A percentile compares a stretch with the other conserved stretches of the same genome.
Evolutionary conservation across 2,113 vertebrate genomes (phyloP).

Genomic region (Puffinus mauretanicus): DNA sequence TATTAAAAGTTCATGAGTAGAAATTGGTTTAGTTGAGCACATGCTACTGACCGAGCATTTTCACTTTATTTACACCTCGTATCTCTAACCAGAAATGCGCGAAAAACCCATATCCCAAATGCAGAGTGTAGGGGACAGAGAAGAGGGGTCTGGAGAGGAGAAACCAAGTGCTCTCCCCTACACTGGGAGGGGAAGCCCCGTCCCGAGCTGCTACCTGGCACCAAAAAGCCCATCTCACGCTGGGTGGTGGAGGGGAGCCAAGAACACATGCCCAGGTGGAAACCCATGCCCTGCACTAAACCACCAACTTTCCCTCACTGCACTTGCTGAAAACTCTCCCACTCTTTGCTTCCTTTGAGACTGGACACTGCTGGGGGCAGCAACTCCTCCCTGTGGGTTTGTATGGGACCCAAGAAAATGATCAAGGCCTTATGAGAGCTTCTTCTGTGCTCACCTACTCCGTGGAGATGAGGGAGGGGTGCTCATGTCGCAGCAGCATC

Average conservation of each 20-base stretch:
- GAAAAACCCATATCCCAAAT: neutral
- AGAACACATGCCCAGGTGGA: neutral
- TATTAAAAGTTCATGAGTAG: slow-evolving; percentile 33
- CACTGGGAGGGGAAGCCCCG: neutral
- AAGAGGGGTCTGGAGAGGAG: neutral
- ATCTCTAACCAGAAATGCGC: neutral
- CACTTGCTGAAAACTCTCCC: neutral
- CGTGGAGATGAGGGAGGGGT: neutral
- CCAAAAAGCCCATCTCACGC: neutral
- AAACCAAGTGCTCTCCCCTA: neutral
- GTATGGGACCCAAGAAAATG: neutral
- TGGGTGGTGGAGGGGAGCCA: neutral
- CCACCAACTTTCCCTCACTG: neutral
- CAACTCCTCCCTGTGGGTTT: neutral
- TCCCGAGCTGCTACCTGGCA: neutral
- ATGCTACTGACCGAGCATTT: neutral
- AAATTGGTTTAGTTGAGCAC: neutral
- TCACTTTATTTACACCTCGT: neutral
- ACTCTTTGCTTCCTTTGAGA: neutral
- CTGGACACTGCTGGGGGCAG: neutral
- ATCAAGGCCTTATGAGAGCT: neutral
- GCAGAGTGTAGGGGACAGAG: neutral
- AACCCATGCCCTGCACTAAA: neutral
- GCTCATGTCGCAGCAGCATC: accelerated
- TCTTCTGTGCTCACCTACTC: neutral